Conservation (phyloP, 1,140 invertebrate species). For the Drosophila leontia region DNA sequence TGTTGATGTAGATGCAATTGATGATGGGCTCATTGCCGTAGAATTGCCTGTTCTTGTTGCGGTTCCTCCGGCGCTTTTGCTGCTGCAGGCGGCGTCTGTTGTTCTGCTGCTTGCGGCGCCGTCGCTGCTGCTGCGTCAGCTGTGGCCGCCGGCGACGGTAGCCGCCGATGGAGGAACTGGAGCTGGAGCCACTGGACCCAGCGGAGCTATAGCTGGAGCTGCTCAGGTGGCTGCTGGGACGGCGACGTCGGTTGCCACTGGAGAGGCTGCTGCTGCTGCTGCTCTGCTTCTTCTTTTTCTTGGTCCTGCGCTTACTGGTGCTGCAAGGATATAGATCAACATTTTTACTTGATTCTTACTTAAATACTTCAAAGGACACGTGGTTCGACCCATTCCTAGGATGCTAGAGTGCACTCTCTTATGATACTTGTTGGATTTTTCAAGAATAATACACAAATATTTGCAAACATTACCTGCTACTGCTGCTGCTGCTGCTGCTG, state of each 20-base stretch:
- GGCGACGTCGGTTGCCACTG: conserved; percentile 34
- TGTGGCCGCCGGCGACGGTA: conserved; percentile 66
- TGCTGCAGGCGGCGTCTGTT: conserved; percentile 47
- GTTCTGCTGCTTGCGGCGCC: conserved; percentile 44
- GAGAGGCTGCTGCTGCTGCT: conserved; percentile 32
- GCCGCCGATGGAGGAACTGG: conserved; percentile 51
- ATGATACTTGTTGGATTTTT: no score
- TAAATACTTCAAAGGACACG: no score
- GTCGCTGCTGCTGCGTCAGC: conserved; percentile 34
- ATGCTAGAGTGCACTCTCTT: no score
- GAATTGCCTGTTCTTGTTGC: conserved; percentile 53
- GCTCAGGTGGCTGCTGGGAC: conserved; percentile 33
- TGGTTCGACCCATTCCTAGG: no score
- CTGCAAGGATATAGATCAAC: not conserved
- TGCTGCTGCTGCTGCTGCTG: conserved; percentile 23
- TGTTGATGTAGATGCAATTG: conserved; percentile 82
- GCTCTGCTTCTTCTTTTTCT: conserved; percentile 45
- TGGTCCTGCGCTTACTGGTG: conserved; percentile 11
- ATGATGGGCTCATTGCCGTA: conserved; percentile 69
- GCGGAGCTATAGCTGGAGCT: conserved; percentile 3
- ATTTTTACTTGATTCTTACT: no score
- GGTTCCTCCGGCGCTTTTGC: conserved; percentile 46
- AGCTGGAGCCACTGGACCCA: not conserved
- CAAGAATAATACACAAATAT: no score
- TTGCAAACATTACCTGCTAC: conserved; percentile 6